phyloP scores from a whole-genome alignment of 2,113 vertebrate genomes.

The Laticauda laticaudata region DNA sequence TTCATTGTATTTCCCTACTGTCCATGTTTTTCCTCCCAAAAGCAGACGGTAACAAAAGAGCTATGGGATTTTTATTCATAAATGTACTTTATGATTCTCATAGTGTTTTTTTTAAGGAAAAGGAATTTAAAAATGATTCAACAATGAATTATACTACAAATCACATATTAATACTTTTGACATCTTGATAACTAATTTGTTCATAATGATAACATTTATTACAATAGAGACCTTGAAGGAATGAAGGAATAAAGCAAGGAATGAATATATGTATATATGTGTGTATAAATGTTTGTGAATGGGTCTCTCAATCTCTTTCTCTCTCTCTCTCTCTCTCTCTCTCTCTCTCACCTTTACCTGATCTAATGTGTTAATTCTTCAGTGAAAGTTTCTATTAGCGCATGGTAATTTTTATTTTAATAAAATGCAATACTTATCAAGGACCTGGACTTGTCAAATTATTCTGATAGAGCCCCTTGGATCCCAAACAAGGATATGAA shows the following conservation, averaged over 20 bases:
- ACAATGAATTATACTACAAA: slow-evolving; percentile 36
- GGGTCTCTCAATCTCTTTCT: too few species aligned
- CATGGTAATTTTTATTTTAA: slow-evolving; percentile 13
- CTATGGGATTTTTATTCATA: neutral
- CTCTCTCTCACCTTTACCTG: neutral
- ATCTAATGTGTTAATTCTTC: slow-evolving; percentile 51
- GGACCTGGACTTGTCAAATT: neutral
- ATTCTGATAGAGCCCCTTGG: neutral
- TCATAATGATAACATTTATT: slow-evolving; percentile 35
- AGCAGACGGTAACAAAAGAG: neutral
- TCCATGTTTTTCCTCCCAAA: neutral
- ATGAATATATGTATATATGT: neutral
- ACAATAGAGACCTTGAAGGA: slow-evolving; percentile 35
- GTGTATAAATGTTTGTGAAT: too few species aligned
- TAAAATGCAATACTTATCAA: slow-evolving; percentile 7
- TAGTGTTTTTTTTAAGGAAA: slow-evolving; percentile 31
- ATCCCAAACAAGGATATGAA: neutral
- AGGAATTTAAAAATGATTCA: slow-evolving; percentile 47
- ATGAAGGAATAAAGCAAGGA: neutral
- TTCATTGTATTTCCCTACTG: neutral
- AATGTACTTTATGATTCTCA: neutral
- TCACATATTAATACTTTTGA: slow-evolving; percentile 31
- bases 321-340: too few species aligned
- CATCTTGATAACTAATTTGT: slow-evolving; percentile 46
- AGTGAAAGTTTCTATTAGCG: neutral